Evolutionary conservation across 2,113 vertebrate species (phyloP), one percentile per base, ranked within the genome.

Genomic region (Corapipo altera): DNA sequence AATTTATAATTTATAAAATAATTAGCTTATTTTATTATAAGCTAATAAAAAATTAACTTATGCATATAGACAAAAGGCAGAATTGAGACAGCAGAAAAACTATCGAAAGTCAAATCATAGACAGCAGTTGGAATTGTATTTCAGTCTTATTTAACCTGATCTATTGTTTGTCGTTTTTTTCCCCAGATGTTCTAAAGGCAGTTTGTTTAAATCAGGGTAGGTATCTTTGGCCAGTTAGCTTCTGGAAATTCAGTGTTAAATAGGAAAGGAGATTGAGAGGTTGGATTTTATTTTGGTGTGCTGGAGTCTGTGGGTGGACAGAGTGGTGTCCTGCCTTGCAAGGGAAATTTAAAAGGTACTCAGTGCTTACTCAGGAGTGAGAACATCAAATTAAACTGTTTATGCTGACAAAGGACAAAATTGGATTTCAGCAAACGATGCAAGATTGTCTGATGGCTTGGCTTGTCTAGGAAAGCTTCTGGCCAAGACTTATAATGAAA

Each of bases 391-490:
- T 99, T 99, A 99, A 98, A 98, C 98, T 98, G 98, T 99, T 99
- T 99, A 97, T 99, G 99, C 99, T 99, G 99, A 99, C 99, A 99
- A 98, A 99, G 98, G 98, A 98, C 98, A 98, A 99, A 99, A 98
- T 97, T 98, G 98, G 99, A 98, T 98, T 99, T 98, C 97, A 98
- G 99, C 99, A 98, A 99, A 98, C 98, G 91, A 96, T 98, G 99
- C 99, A 99, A 97, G 98, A 99, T 99, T 97, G 98, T 98, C 97
- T 98, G 98, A 98, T 99, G 98, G 98, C 98, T 98, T 98, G 97
- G 98, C 98, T 98, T 98, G 98, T 98, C 98, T 98, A 22, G 67
- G 96, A 97, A 72, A 97, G 97, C 98, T 98, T 96, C 98, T 98
- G 98, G 98, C 98, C 98, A 98, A 98, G 98, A 96, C 96, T 95